A percentile compares a stretch with the other conserved stretches of the same genome.
These are phyloP conservation scores for Pegoplata infirma DNA, from an alignment of 2,888 invertebrate genomes.

Conservation along the genomic window DNA sequence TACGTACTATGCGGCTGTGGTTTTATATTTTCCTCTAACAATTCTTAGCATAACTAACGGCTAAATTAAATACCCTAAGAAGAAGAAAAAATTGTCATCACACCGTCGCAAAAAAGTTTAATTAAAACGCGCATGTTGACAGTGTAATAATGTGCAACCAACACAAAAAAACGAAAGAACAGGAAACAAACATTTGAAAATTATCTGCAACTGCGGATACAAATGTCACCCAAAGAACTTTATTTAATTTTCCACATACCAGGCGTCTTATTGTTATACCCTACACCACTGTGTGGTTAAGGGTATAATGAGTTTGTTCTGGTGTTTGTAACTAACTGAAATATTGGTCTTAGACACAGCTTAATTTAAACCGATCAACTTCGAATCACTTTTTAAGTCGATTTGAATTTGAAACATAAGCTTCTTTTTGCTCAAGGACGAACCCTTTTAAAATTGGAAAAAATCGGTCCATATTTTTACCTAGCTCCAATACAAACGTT, in stretches of 20 bases:
- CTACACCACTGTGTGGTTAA: no score
- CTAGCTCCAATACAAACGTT: no score
- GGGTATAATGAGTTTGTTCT: no score
- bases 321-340: no score
- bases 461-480: no score
- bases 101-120: neutral
- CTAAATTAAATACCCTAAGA: neutral
- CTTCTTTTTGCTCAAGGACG: no score
- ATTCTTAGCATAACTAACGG: neutral
- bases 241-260: conserved; percentile 29
- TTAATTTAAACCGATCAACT: no score
- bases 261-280: neutral
- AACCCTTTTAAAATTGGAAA: no score
- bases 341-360: no score
- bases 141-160: conserved; percentile 17
- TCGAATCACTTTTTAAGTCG: no score
- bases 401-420: no score
- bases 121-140: conserved; percentile 27
- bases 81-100: neutral
- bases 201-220: conserved; percentile 45
- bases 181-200: neutral
- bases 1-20: conserved; percentile 1
- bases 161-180: neutral
- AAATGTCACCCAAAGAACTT: conserved; percentile 39
- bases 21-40: neutral